Percentiles rank a stretch among this genome's conserved stretches.
phyloP scores from a whole-genome alignment of 2,888 invertebrate species.

The Parelbella ahira region DNA sequence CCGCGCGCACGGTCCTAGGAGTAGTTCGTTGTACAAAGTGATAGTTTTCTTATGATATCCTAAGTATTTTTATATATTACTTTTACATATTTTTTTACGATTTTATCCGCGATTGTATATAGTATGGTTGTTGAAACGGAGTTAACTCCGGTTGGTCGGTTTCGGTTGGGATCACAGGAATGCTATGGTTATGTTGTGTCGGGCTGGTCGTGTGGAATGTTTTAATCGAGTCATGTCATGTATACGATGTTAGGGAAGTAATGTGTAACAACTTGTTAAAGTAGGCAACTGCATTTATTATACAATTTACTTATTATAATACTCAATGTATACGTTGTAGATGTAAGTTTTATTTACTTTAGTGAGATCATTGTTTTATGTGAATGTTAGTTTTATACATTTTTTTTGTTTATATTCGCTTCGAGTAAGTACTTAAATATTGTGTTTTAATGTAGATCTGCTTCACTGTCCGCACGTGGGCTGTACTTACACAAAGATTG shows the following conservation, averaged over 20 bases:
- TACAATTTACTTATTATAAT: slow-evolving; percentile 69
- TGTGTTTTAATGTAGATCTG: slow-evolving; percentile 39
- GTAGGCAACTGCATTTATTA: slow-evolving; percentile 73
- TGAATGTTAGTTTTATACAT: slow-evolving; percentile 48
- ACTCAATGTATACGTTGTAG: slow-evolving; percentile 78
- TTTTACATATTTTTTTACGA: slow-evolving; percentile 78
- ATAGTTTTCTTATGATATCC: slow-evolving; percentile 78
- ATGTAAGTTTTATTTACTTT: slow-evolving; percentile 61
- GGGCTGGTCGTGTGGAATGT: slow-evolving; percentile 29
- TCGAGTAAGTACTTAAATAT: slow-evolving; percentile 49
- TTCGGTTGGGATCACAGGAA: slow-evolving; percentile 56
- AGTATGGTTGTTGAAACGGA: slow-evolving; percentile 56
- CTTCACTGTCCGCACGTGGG: slow-evolving; percentile 39
- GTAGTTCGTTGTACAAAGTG: slow-evolving; percentile 77
- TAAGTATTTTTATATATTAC: slow-evolving; percentile 79
- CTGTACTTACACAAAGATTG: slow-evolving; percentile 50
- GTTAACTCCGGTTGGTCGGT: slow-evolving; percentile 47
- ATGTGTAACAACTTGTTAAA: slow-evolving; percentile 59
- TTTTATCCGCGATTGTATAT: slow-evolving; percentile 72
- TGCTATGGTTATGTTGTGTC: slow-evolving; percentile 38
- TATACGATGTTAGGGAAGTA: slow-evolving; percentile 67
- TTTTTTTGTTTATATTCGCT: slow-evolving; percentile 39
- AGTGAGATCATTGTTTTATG: slow-evolving; percentile 67
- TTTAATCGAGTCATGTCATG: slow-evolving; percentile 62
- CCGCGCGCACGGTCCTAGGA: slow-evolving; percentile 59